Evolutionary conservation across 2,113 vertebrate species (phyloP).

Genomic region (Barnardius zonarius): DNA sequence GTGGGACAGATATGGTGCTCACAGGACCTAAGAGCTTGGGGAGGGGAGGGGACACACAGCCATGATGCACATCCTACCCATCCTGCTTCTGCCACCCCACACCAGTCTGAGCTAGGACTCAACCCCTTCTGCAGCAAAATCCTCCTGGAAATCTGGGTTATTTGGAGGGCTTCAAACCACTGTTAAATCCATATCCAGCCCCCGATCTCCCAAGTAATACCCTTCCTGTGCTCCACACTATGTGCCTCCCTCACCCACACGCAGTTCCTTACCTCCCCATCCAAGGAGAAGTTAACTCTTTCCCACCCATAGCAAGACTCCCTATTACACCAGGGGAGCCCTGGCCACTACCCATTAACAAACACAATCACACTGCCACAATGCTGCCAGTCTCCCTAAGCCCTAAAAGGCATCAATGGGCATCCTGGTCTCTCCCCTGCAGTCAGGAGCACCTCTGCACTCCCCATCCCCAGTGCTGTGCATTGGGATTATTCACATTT

Average conservation of each 20-base stretch:
- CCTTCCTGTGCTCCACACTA: neutral
- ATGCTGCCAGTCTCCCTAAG: neutral
- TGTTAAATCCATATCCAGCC: neutral
- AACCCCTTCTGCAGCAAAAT: neutral
- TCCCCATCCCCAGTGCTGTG: neutral
- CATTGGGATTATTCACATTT: neutral
- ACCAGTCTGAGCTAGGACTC: neutral
- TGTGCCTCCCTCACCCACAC: neutral
- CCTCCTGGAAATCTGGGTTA: neutral
- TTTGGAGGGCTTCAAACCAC: neutral
- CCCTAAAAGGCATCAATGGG: neutral
- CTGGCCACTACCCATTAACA: neutral
- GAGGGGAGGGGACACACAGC: neutral
- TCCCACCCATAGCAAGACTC: neutral
- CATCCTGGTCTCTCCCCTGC: neutral
- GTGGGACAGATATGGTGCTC: neutral
- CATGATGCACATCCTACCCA: neutral
- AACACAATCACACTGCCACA: neutral
- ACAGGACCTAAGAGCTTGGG: neutral
- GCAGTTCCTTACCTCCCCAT: neutral
- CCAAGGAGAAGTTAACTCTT: conserved; percentile 5
- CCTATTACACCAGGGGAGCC: neutral
- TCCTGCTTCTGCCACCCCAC: neutral
- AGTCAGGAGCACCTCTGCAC: neutral
- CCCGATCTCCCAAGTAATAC: neutral